Percentiles rank a stretch among this genome's conserved stretches.
Evolutionary conservation across 2,797 vertebrate genomes (phyloP).

Genomic region (Erpetoichthys calabaricus): DNA sequence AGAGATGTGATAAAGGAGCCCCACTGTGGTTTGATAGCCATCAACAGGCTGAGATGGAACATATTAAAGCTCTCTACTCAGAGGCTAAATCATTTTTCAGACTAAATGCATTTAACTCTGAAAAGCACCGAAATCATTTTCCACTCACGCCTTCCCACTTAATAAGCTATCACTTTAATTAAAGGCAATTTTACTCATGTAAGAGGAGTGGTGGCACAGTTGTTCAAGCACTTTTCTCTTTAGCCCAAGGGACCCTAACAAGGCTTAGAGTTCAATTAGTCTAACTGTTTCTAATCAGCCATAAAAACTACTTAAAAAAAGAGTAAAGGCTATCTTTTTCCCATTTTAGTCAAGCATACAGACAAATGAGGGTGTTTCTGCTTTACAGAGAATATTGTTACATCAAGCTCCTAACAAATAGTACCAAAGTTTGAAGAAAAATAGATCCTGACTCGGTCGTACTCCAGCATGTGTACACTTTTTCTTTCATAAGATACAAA

Average conservation of each 20-base stretch:
- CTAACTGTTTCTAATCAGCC: constrained; percentile 36
- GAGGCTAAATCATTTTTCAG: not conserved
- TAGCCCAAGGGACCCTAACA: constrained; percentile 13
- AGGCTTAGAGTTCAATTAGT: constrained; percentile 7
- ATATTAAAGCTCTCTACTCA: too few species aligned
- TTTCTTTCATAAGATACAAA: too few species aligned
- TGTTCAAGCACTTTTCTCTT: constrained; percentile 40
- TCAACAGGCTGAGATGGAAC: too few species aligned
- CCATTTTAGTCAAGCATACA: too few species aligned
- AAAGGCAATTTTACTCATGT: constrained; percentile 42
- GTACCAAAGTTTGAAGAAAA: too few species aligned
- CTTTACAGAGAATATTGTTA: too few species aligned
- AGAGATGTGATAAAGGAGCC: too few species aligned
- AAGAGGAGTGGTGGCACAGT: constrained; percentile 49
- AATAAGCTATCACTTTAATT: constrained; percentile 48
- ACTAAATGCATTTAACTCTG: constrained; percentile 32
- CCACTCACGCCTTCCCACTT: constrained; percentile 37
- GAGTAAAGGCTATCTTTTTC: not conserved
- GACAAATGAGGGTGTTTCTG: too few species aligned
- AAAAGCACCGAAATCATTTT: constrained; percentile 29
- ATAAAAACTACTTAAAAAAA: not conserved
- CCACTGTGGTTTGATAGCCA: too few species aligned
- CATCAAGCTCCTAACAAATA: too few species aligned
- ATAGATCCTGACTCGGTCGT: too few species aligned
- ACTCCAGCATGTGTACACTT: too few species aligned